phyloP scores from a whole-genome alignment of 1,140 invertebrate species.

The Ceratitis capitata region DNA sequence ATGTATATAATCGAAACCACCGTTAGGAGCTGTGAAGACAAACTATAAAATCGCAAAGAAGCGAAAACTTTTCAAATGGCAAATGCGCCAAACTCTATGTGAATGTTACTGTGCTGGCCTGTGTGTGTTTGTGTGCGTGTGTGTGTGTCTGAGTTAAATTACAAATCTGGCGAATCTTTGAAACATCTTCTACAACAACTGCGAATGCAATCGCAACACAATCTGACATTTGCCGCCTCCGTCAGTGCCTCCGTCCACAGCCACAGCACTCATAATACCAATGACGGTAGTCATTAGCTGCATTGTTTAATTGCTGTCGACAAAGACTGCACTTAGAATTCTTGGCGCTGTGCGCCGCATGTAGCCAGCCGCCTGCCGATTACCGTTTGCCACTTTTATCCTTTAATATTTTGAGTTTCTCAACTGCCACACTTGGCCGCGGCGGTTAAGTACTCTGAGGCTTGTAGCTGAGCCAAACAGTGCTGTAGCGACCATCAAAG shows the following conservation, averaged over 20 bases:
- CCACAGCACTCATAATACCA: background rate
- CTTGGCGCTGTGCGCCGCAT: background rate
- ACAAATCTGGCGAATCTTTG: slow-evolving; percentile 17
- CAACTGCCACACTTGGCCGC: background rate
- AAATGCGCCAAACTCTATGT: background rate
- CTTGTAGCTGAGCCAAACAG: background rate
- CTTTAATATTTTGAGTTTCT: background rate
- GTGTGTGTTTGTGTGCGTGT: background rate
- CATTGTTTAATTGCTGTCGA: slow-evolving; percentile 33
- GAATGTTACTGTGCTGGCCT: background rate
- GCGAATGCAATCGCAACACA: background rate
- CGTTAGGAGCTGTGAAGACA: background rate
- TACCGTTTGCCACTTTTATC: background rate
- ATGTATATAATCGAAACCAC: background rate
- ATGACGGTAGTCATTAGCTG: slow-evolving; percentile 32
- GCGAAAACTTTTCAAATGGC: background rate
- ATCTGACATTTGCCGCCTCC: background rate
- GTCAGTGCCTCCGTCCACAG: background rate
- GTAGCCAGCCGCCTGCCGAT: background rate
- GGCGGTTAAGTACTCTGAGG: background rate
- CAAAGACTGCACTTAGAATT: background rate
- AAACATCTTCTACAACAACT: background rate
- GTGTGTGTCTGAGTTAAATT: background rate
- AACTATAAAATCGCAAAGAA: background rate
- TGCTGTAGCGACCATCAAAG: background rate